phyloP scores from a whole-genome alignment of 2,797 vertebrate genomes.

The Coendou prehensilis region DNA sequence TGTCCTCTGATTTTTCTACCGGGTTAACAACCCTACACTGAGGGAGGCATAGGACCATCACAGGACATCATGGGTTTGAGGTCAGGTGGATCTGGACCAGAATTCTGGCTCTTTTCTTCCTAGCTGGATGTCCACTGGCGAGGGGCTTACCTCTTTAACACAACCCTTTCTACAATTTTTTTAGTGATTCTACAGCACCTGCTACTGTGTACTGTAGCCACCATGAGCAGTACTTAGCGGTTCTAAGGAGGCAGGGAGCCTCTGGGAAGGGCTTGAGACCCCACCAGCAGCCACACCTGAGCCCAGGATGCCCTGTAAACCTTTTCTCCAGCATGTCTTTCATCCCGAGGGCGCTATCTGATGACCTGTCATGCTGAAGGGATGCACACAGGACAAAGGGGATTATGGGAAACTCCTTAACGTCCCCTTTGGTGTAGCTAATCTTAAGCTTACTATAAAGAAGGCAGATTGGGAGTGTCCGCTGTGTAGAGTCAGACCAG shows the following conservation, averaged over 20 bases:
- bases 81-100: background rate
- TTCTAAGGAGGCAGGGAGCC: background rate
- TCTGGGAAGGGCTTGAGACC: background rate
- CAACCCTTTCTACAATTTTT: background rate
- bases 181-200: background rate
- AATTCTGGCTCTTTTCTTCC: background rate
- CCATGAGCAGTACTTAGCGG: background rate
- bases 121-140: background rate
- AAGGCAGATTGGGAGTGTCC: background rate
- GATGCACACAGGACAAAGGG: background rate
- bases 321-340: background rate
- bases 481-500: background rate
- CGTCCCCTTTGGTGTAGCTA: background rate
- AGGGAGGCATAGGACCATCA: accelerated
- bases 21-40: background rate
- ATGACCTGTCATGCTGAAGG: background rate
- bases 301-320: background rate
- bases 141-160: background rate
- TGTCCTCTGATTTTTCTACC: background rate
- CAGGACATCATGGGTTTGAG: background rate
- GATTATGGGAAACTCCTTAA: background rate
- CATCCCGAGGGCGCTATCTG: background rate
- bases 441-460: background rate
- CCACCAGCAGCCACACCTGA: background rate
- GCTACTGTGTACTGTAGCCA: accelerated